A percentile compares a stretch with the other conserved stretches of the same genome.
phyloP scores from a whole-genome alignment of 92 coral and sea anemone species.

The Pocillopora meandrina region DNA sequence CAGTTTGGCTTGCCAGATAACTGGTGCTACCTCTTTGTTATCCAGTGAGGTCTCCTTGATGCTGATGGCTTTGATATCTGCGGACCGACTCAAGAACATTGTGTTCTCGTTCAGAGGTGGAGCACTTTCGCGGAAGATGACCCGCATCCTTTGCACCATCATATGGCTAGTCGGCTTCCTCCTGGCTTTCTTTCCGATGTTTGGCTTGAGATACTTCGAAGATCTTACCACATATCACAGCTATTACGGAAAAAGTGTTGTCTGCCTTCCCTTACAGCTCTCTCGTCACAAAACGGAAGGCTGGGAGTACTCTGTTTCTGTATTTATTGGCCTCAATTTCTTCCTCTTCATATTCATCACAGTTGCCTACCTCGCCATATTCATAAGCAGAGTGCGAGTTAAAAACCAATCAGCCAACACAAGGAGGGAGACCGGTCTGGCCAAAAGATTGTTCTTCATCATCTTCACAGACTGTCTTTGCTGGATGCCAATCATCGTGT shows the following conservation, averaged over 20 bases:
- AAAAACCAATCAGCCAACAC: slow-evolving; percentile 49
- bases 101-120: slow-evolving; percentile 58
- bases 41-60: slow-evolving; percentile 85
- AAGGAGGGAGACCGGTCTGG: slow-evolving; percentile 62
- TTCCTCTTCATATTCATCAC: slow-evolving; percentile 53
- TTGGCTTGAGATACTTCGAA: slow-evolving; percentile 59
- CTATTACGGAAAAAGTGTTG: slow-evolving; percentile 75
- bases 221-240: not conserved
- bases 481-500: slow-evolving; percentile 85
- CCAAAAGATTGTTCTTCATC: slow-evolving; percentile 78
- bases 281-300: slow-evolving; percentile 68
- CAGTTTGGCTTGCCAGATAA: slow-evolving; percentile 67
- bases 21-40: slow-evolving; percentile 74
- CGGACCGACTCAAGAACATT: slow-evolving; percentile 74
- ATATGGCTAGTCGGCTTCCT: slow-evolving; percentile 65
- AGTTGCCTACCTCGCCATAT: slow-evolving; percentile 61
- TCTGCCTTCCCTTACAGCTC: slow-evolving; percentile 80
- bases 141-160: slow-evolving; percentile 42
- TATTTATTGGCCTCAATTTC: slow-evolving; percentile 70
- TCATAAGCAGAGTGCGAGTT: slow-evolving; percentile 34
- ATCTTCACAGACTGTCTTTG: slow-evolving; percentile 84
- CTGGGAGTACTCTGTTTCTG: slow-evolving; percentile 76
- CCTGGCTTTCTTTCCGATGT: slow-evolving; percentile 55
- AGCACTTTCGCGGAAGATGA: slow-evolving; percentile 43
- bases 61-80: slow-evolving; percentile 69